A percentile compares a stretch with the other conserved stretches of the same genome.
These are phyloP conservation scores for Diploptera punctata DNA, from an alignment of 2,888 invertebrate species.

Conservation along the genomic window DNA sequence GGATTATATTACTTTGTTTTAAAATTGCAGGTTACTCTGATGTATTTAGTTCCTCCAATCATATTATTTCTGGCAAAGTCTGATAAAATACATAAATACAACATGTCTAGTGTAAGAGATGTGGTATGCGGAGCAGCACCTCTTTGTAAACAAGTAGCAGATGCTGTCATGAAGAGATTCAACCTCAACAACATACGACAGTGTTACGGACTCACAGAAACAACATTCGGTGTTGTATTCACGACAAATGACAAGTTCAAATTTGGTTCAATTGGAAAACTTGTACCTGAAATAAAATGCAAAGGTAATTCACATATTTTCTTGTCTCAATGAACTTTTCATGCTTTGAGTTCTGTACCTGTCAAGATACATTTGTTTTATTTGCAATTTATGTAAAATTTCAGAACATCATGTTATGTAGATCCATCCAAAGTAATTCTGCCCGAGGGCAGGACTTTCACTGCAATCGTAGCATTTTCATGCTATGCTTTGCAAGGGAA, in stretches of 20 bases:
- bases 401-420: too few relatives aligned
- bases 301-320: too few relatives aligned
- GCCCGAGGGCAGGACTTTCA: too few relatives aligned
- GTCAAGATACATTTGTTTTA: too few relatives aligned
- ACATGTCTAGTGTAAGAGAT: constrained; percentile 72
- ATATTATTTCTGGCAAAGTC: constrained; percentile 84
- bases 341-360: too few relatives aligned
- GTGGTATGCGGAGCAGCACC: constrained; percentile 86
- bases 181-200: constrained; percentile 64
- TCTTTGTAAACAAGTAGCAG: constrained; percentile 72
- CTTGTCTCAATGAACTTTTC: too few relatives aligned
- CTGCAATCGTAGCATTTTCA: too few relatives aligned
- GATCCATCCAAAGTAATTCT: too few relatives aligned
- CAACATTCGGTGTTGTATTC: constrained; percentile 66
- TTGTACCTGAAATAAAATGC: constrained; percentile 43
- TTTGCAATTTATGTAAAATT: too few relatives aligned
- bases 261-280: constrained; percentile 44
- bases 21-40: constrained; percentile 63
- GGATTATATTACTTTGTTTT: too few relatives aligned
- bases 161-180: constrained; percentile 27
- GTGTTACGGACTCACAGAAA: constrained; percentile 84
- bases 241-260: constrained; percentile 52
- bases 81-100: constrained; percentile 76
- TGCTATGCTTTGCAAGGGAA: too few relatives aligned
- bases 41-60: constrained; percentile 84